Percentiles rank a stretch among this genome's conserved stretches.
phyloP scores from a whole-genome alignment of 2,797 vertebrate genomes.

The Acipenser oxyrinchus region DNA sequence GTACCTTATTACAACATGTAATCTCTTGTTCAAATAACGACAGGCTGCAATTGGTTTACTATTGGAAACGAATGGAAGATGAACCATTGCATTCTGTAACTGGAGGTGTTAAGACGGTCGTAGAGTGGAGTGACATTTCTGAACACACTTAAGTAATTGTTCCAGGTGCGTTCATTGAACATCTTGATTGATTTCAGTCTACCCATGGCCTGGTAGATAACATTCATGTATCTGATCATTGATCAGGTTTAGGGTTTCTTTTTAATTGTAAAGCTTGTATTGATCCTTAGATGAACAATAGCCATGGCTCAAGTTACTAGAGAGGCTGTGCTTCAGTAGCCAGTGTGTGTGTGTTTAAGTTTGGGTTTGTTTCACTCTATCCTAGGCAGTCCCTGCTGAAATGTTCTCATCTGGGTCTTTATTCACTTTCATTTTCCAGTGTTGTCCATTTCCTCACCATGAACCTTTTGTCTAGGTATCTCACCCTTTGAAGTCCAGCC shows the following conservation, averaged over 20 bases:
- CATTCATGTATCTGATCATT: slow-evolving; percentile 14
- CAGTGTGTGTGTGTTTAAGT: no score
- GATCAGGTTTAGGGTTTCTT: slow-evolving; percentile 17
- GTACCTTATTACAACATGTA: background rate
- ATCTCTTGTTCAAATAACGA: background rate
- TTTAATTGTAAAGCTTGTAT: slow-evolving; percentile 11
- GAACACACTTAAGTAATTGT: background rate
- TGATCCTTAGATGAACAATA: slow-evolving; percentile 6
- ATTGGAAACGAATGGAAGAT: background rate
- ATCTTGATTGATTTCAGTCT: slow-evolving; percentile 8
- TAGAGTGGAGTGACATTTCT: background rate
- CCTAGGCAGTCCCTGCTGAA: no score
- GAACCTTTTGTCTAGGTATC: slow-evolving; percentile 62
- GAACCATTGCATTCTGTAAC: background rate
- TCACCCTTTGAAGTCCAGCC: slow-evolving; percentile 86
- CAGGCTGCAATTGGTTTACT: background rate
- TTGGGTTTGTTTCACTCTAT: no score
- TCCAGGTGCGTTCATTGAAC: background rate
- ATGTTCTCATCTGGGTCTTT: no score
- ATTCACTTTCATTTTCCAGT: no score
- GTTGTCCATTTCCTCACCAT: background rate
- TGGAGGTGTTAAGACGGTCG: background rate
- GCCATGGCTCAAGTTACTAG: no score
- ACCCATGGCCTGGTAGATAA: slow-evolving; percentile 8
- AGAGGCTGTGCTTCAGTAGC: no score